A percentile compares a stretch with the other conserved stretches of the same genome.
These are phyloP conservation scores for Lathronympha strigana DNA, from an alignment of 2,888 invertebrate genomes.

Conservation along the genomic window DNA sequence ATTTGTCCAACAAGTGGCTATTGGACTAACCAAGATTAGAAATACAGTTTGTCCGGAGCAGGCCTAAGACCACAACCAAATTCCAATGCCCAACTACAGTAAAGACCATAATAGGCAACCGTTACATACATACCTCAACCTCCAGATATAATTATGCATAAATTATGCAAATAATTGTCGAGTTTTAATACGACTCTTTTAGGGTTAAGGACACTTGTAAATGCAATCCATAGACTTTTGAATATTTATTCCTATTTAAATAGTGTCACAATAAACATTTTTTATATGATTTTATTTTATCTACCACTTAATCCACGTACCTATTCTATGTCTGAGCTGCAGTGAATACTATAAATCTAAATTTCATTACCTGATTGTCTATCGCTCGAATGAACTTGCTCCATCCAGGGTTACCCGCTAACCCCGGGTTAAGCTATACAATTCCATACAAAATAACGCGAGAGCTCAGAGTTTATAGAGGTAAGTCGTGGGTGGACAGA, in stretches of 20 bases:
- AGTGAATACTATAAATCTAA: too few relatives aligned
- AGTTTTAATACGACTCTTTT: not conserved
- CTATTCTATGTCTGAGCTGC: too few relatives aligned
- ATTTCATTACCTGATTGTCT: too few relatives aligned
- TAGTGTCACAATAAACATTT: not conserved
- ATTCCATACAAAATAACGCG: too few relatives aligned
- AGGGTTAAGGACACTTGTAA: constrained; percentile 15
- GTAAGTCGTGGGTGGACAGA: too few relatives aligned
- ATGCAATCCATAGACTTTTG: not conserved
- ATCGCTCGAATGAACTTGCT: too few relatives aligned
- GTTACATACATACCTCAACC: constrained; percentile 1
- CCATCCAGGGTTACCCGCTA: too few relatives aligned
- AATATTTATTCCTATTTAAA: constrained; percentile 5
- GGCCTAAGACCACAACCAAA: not conserved
- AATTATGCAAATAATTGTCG: constrained; percentile 19
- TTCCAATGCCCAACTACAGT: not conserved
- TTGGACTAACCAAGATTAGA: not conserved
- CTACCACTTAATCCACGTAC: too few relatives aligned
- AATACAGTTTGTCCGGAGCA: not conserved
- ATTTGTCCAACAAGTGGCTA: too few relatives aligned
- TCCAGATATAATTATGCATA: constrained; percentile 13
- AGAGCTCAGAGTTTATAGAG: too few relatives aligned
- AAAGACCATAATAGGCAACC: constrained; percentile 9
- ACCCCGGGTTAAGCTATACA: too few relatives aligned
- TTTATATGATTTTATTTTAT: not conserved